A percentile compares a stretch with the other conserved stretches of the same genome.
Conservation (phyloP, 2,113 vertebrate species). For the Forbesichthys agassizii region DNA sequence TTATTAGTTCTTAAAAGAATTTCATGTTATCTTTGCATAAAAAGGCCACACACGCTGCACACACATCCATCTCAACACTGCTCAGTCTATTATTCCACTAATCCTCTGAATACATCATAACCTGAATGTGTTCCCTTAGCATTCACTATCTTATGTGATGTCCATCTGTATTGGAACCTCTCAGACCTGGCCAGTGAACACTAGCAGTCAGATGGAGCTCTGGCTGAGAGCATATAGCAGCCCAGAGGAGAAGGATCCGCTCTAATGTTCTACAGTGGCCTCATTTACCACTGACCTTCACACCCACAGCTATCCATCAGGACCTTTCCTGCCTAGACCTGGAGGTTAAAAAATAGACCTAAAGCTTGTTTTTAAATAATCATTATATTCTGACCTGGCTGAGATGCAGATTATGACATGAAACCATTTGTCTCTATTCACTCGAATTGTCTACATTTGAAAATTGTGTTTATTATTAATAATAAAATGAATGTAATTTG, state of each 20-base stretch:
- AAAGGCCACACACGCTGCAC: not conserved
- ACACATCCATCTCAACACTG: not conserved
- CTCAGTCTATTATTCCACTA: not conserved
- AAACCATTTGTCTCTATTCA: too few species aligned
- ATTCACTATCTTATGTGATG: conserved; percentile 19
- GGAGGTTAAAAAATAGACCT: too few species aligned
- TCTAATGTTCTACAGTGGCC: conserved; percentile 63
- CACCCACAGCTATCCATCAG: too few species aligned
- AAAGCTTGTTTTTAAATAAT: too few species aligned
- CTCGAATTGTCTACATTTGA: too few species aligned
- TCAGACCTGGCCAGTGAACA: conserved; percentile 76
- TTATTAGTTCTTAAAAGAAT: not conserved
- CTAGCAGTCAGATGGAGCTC: conserved; percentile 70
- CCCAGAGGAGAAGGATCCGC: conserved; percentile 60
- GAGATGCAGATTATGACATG: too few species aligned
- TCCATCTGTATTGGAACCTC: conserved; percentile 32
- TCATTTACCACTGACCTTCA: not conserved
- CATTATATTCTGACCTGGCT: too few species aligned
- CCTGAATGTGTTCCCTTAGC: conserved; percentile 36
- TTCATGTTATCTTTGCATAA: not conserved
- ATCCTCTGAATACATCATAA: conserved; percentile 7
- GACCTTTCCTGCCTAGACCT: too few species aligned
- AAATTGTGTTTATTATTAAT: too few species aligned
- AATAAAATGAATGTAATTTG: too few species aligned
- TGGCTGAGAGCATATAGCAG: not conserved